phyloP scores from a whole-genome alignment of 1,140 invertebrate genomes.

The Drosophila kepulauana region DNA sequence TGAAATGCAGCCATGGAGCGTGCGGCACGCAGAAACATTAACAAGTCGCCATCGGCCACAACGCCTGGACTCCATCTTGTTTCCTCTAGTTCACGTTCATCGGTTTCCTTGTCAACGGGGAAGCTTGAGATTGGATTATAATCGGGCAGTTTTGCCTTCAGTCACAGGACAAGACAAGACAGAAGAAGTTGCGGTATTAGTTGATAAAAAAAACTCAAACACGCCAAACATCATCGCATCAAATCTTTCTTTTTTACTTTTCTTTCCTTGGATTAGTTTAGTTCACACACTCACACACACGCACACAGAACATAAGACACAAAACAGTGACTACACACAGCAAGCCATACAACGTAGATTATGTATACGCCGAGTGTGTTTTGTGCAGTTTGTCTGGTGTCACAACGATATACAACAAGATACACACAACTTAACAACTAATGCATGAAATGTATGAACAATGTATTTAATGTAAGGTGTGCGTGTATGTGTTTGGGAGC shows the following conservation, averaged over 20 bases:
- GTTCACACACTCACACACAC: constrained; percentile 47
- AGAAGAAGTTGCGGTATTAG: constrained; percentile 76
- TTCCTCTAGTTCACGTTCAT: constrained; percentile 89
- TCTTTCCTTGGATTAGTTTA: constrained; percentile 58
- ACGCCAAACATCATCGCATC: constrained; percentile 43
- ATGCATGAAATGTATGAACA: constrained; percentile 81
- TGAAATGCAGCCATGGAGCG: constrained; percentile 97
- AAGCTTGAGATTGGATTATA: constrained; percentile 85
- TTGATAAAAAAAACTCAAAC: constrained; percentile 60
- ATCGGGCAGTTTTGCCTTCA: constrained; percentile 85
- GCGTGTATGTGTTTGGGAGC: constrained; percentile 33
- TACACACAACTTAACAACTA: constrained; percentile 68
- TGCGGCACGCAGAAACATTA: constrained; percentile 98
- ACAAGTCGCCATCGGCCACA: constrained; percentile 96
- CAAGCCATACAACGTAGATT: constrained; percentile 54
- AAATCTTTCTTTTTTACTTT: constrained; percentile 14
- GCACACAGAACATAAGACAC: constrained; percentile 2
- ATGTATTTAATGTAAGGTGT: constrained; percentile 66
- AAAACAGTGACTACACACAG: constrained; percentile 25
- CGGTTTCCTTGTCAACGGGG: constrained; percentile 85
- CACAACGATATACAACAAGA: constrained; percentile 29
- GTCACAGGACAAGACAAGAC: constrained; percentile 78
- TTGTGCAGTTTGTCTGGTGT: constrained; percentile 41
- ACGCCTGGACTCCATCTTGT: constrained; percentile 96
- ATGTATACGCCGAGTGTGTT: neutral